These are phyloP conservation scores for Ceyx melanurus DNA, from an alignment of 2,113 vertebrate species.

Conservation along the genomic window DNA sequence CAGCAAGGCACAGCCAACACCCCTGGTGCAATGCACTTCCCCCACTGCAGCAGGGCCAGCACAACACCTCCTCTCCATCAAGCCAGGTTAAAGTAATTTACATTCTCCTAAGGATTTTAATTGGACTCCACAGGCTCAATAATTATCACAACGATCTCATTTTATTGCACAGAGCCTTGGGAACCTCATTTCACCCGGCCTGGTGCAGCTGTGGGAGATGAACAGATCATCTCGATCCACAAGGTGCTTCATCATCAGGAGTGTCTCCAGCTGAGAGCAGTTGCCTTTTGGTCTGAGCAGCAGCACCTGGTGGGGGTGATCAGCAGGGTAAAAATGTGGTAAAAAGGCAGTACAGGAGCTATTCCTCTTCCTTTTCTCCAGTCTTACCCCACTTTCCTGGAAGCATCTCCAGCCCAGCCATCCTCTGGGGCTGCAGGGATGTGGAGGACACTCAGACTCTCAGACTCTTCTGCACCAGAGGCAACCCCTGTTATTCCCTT, in stretches of 20 bases:
- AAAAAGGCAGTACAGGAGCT: rapidly evolving
- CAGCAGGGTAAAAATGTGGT: too few species aligned
- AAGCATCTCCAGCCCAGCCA: neutral
- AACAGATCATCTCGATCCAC: neutral
- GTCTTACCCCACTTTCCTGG: neutral
- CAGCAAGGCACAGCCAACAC: rapidly evolving
- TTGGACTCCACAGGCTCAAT: neutral
- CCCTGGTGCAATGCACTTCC: rapidly evolving
- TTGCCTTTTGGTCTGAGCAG: neutral
- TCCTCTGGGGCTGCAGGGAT: neutral
- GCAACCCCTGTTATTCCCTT: neutral
- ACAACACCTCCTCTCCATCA: neutral
- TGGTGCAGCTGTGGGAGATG: neutral
- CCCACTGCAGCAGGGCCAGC: too few species aligned
- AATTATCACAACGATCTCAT: neutral
- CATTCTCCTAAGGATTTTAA: neutral
- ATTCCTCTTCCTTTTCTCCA: neutral
- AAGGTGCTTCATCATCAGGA: rapidly evolving
- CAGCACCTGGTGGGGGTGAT: too few species aligned
- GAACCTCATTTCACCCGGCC: neutral
- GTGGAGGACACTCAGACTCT: rapidly evolving
- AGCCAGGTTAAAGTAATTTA: neutral
- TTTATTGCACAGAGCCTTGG: neutral
- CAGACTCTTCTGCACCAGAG: neutral
- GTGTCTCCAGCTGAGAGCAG: neutral